phyloP scores from a whole-genome alignment of 92 coral and sea anemone genomes.

The Bergia sp. region DNA sequence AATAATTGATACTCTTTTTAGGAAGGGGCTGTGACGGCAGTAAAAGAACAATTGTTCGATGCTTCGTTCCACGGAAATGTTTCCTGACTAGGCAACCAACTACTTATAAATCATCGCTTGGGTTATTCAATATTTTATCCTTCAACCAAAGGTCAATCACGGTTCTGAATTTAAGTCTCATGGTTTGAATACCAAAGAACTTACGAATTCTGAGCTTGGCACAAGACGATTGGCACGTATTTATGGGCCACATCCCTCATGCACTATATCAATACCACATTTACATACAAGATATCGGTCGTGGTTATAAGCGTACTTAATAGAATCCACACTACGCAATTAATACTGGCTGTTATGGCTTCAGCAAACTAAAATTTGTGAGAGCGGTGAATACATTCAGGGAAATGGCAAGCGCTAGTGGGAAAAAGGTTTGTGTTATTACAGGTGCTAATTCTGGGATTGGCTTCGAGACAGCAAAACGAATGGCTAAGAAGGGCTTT shows the following conservation, averaged over 20 bases:
- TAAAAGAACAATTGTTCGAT: too few relatives aligned
- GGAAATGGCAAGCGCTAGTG: constrained; percentile 4
- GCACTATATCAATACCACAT: not conserved
- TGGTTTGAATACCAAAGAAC: not conserved
- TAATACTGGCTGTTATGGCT: too few relatives aligned
- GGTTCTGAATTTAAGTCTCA: not conserved
- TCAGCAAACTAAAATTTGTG: not conserved
- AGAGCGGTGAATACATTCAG: not conserved
- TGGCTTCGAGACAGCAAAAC: constrained; percentile 57
- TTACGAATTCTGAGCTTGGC: not conserved
- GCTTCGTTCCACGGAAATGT: too few relatives aligned
- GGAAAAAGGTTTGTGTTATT: constrained; percentile 53
- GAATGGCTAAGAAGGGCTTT: constrained; percentile 61
- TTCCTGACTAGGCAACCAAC: not conserved
- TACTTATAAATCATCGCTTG: not conserved
- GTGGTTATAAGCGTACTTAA: not conserved
- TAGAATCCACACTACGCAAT: not conserved
- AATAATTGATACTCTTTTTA: too few relatives aligned
- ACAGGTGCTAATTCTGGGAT: constrained; percentile 68
- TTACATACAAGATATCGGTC: not conserved
- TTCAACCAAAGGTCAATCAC: not conserved
- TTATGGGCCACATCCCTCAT: not conserved
- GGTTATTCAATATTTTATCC: not conserved
- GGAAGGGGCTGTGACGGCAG: too few relatives aligned
- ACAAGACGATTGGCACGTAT: constrained; percentile 14